These are phyloP conservation scores for Myxocyprinus asiaticus DNA, from an alignment of 2,113 vertebrate genomes.

Conservation along the genomic window DNA sequence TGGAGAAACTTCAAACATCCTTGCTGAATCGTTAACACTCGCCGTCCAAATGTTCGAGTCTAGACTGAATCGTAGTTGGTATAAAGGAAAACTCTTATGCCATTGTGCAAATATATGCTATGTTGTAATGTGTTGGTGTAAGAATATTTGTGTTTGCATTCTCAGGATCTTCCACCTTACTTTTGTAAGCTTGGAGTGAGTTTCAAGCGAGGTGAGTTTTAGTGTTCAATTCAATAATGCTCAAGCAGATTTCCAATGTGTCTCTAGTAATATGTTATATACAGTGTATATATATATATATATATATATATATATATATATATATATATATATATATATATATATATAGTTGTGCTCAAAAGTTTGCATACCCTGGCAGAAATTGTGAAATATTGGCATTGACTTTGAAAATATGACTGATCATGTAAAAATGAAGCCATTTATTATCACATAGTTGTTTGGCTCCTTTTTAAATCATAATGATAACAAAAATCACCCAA, in stretches of 20 bases:
- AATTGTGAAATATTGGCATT: no score
- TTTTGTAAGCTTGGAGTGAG: conserved; percentile 89
- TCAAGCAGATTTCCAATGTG: not conserved
- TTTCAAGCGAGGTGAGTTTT: conserved; percentile 88
- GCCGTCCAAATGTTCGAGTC: not conserved
- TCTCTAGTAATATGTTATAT: not conserved
- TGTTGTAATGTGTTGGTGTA: conserved; percentile 1
- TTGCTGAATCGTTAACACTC: no score
- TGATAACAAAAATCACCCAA: no score
- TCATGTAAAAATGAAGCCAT: no score
- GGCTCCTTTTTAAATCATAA: no score
- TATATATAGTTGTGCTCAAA: no score
- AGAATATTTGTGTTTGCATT: conserved; percentile 28
- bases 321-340: no score
- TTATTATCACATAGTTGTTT: no score
- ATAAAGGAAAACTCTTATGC: not conserved
- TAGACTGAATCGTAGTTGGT: not conserved
- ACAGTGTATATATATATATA: no score
- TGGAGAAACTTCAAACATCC: conserved; percentile 47
- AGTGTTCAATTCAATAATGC: not conserved
- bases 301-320: no score
- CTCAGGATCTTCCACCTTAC: conserved; percentile 91
- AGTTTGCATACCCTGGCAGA: no score
- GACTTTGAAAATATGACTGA: no score
- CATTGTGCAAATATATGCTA: not conserved